phyloP scores from a whole-genome alignment of 2,888 invertebrate genomes.

The Romanomermis culicivorax region DNA sequence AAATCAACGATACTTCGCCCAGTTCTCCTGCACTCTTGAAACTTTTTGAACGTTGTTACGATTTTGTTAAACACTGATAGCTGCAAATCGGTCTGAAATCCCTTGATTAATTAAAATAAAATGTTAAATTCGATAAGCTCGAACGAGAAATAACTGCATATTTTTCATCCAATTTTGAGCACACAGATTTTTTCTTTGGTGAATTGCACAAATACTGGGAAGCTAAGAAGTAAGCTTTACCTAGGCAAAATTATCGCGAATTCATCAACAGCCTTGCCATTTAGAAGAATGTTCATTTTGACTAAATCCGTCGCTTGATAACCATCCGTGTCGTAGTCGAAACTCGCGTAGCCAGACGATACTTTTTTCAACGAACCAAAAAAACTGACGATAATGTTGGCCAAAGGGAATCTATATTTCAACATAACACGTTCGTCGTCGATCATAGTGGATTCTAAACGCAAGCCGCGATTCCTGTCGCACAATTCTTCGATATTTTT shows the following conservation, averaged over 20 bases:
- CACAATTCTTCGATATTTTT: conserved; percentile 25
- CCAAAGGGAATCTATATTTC: conserved; percentile 61
- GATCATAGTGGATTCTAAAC: conserved; percentile 3
- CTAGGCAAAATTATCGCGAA: neutral
- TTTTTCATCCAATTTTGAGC: too few relatives aligned
- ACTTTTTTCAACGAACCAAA: conserved; percentile 70
- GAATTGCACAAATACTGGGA: too few relatives aligned
- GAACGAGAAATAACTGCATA: too few relatives aligned
- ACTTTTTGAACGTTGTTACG: too few relatives aligned
- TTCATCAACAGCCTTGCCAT: conserved; percentile 46
- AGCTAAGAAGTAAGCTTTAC: too few relatives aligned
- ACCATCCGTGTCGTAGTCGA: conserved; percentile 71
- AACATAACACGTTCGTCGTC: conserved; percentile 61
- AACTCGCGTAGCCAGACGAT: conserved; percentile 78
- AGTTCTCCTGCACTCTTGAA: too few relatives aligned
- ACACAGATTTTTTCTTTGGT: too few relatives aligned
- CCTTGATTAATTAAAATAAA: too few relatives aligned
- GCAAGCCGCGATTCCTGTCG: conserved; percentile 4
- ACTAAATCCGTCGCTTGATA: conserved; percentile 52
- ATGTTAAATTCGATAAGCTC: too few relatives aligned
- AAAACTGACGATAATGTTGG: conserved; percentile 82
- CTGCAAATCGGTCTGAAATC: too few relatives aligned
- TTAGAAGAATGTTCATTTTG: conserved; percentile 56
- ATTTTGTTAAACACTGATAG: too few relatives aligned
- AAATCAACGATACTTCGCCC: too few relatives aligned